These are phyloP conservation scores for Epicampocera succincta DNA, from an alignment of 2,888 invertebrate species.

Conservation along the genomic window DNA sequence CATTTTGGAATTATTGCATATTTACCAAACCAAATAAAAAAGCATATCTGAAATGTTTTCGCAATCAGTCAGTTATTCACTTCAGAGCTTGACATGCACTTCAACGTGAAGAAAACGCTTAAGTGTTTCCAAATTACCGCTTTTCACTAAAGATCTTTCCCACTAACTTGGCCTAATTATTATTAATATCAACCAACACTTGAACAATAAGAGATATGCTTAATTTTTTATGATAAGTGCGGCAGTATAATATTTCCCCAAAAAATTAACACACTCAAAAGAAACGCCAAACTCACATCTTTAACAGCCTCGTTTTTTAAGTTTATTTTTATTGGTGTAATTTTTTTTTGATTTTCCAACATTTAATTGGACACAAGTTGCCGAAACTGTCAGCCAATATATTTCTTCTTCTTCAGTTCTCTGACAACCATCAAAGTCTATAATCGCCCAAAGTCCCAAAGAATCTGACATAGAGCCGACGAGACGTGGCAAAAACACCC, in stretches of 20 bases:
- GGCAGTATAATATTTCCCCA: slow-evolving; percentile 75
- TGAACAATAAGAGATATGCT: slow-evolving; percentile 73
- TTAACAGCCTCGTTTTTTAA: slow-evolving; percentile 53
- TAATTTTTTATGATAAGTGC: slow-evolving; percentile 79
- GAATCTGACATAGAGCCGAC: no score
- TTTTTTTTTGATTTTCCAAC: background rate
- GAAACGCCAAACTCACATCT: slow-evolving; percentile 48
- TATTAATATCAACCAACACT: slow-evolving; percentile 10
- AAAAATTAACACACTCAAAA: slow-evolving; percentile 51
- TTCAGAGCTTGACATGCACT: background rate
- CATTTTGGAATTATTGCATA: slow-evolving; percentile 80
- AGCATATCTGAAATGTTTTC: slow-evolving; percentile 69
- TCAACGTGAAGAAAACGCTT: background rate
- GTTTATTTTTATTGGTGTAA: background rate
- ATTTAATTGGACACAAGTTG: no score
- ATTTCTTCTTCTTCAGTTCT: no score
- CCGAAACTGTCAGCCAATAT: no score
- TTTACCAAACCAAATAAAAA: slow-evolving; percentile 70
- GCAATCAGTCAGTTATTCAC: slow-evolving; percentile 28
- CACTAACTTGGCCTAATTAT: background rate
- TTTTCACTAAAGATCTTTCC: background rate
- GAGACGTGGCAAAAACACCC: no score
- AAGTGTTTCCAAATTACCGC: slow-evolving; percentile 1
- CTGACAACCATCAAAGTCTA: no score
- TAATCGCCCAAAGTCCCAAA: no score